Evolutionary conservation across 1,140 invertebrate genomes (phyloP).

Genomic region (Drosophila nebulosa): DNA sequence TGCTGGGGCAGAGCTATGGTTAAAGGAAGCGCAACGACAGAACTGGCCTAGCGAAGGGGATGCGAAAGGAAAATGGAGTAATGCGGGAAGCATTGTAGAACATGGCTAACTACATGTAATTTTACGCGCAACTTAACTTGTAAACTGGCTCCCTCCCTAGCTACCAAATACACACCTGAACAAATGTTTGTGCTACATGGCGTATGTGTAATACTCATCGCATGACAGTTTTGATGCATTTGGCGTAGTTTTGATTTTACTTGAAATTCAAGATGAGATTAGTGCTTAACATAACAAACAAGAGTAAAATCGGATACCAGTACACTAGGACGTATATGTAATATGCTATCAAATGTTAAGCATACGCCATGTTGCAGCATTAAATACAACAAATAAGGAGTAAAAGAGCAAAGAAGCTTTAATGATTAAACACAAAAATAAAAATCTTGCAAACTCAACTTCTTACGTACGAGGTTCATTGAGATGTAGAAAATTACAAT

Average conservation of each 20-base stretch:
- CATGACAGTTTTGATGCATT: constrained; percentile 42
- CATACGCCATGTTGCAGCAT: constrained; percentile 51
- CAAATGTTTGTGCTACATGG: constrained; percentile 69
- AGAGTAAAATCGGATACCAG: constrained; percentile 15
- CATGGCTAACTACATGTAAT: constrained; percentile 75
- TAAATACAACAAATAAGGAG: constrained; percentile 36
- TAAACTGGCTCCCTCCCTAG: constrained; percentile 32
- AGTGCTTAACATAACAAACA: constrained; percentile 29
- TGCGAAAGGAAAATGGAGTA: background rate
- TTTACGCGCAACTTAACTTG: constrained; percentile 78
- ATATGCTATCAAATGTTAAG: constrained; percentile 34
- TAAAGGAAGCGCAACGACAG: background rate
- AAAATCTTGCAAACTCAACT: background rate
- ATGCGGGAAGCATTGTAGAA: constrained; percentile 35
- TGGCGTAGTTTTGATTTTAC: constrained; percentile 56
- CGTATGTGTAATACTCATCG: constrained; percentile 61
- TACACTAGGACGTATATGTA: constrained; percentile 41
- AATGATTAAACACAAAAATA: background rate
- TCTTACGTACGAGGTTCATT: background rate
- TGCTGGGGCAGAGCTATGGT: constrained; percentile 12
- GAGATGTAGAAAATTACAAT: background rate
- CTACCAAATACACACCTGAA: constrained; percentile 20
- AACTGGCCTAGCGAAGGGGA: background rate
- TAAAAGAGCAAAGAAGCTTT: constrained; percentile 19
- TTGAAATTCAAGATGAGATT: constrained; percentile 62